Evolutionary conservation across 2,797 vertebrate genomes (phyloP).

Genomic region (Sebastes trivittatus): DNA sequence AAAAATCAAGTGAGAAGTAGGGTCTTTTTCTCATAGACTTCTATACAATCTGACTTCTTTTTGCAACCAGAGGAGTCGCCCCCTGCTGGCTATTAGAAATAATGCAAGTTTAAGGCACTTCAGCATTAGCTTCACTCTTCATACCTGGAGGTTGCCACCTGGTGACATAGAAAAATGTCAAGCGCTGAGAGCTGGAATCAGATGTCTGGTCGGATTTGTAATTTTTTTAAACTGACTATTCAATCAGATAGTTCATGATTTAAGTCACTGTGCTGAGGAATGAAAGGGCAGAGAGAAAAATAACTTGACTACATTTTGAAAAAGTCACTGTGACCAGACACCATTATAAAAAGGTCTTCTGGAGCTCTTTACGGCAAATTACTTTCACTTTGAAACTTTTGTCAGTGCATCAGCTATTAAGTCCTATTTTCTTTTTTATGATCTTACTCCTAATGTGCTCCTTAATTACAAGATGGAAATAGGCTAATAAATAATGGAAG

Average conservation of each 20-base stretch:
- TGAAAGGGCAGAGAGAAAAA: background rate
- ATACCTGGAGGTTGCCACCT: too few species aligned
- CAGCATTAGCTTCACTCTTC: too few species aligned
- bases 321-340: background rate
- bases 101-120: too few species aligned
- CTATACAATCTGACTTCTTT: too few species aligned
- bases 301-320: background rate
- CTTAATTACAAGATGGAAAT: slow-evolving; percentile 31
- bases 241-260: background rate
- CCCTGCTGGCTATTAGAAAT: too few species aligned
- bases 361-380: background rate
- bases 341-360: background rate
- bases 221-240: background rate
- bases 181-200: background rate
- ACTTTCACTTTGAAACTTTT: slow-evolving; percentile 4
- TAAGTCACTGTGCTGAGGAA: background rate
- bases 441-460: background rate
- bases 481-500: slow-evolving; percentile 36
- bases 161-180: background rate
- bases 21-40: too few species aligned
- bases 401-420: background rate
- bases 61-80: too few species aligned
- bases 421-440: slow-evolving; percentile 12
- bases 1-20: too few species aligned
- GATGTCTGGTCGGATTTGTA: background rate